Evolutionary conservation across 2,888 invertebrate genomes (phyloP), one percentile per base, ranked within the genome.

Genomic region (Hydraecia micacea): DNA sequence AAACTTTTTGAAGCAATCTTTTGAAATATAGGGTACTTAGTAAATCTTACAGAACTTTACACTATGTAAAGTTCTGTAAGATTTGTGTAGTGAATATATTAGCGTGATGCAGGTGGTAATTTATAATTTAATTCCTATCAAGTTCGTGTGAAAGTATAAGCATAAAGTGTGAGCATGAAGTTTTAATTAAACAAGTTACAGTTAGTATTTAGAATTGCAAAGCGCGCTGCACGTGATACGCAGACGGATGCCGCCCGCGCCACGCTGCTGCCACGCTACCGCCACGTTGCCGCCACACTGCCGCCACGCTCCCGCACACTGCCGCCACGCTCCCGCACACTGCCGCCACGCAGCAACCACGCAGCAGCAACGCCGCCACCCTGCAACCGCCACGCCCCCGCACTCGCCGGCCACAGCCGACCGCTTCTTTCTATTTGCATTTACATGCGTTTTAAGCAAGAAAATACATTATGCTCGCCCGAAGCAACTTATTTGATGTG

Each of bases 161-260:
- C 81, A 81, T 80, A 84, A 85, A 82, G 72, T 74, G 77, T 58
- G 68, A 62, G 65, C 68, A 75, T 77, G 75, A 91, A 91, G 88
- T 90, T 91, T 90, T 91, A 91, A 91, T 91, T 86, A 90, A 91
- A 87, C 86, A 91, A 91, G 87, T 91, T 89, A 80, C 86, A 80
- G 85, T 79, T 71, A 76, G 78, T 86, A 87, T 84, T 90, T 90
- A 88, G 89, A 89, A 90, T 90, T 87, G 87, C 91, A 86, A 88
- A 90, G 82, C 72, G 84, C 76, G 81, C 73, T 84, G 74, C 79
- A 83, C 55, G 74, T 73, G 60, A 28, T 21, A 46, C 67, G 65
- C 75, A 46, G 67, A n/a, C 69, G 46, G 39, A 36, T 18, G 32
- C 49, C 74, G 72, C 77, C n/a, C 5, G 15, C 28, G 49, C 21